Evolutionary conservation across 2,113 vertebrate species (phyloP), one percentile per base, ranked within the genome.

Genomic region (Ammodytes marinus): DNA sequence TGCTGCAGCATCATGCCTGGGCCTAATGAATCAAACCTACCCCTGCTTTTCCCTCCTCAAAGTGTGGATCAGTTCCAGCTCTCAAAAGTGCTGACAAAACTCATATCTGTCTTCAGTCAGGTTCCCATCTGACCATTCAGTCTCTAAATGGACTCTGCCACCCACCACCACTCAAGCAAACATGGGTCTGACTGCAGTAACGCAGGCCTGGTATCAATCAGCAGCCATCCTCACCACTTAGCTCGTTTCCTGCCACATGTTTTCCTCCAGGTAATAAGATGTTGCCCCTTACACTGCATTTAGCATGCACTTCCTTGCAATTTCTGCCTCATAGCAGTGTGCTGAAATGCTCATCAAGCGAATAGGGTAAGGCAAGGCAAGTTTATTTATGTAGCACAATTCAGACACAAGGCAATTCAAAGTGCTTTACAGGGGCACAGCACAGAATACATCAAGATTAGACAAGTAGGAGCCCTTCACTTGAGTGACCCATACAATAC

Each of bases 131-230:
- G 45, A 73, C 80, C 61, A 2, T 80, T 50, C 46, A 45, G 43
- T 17, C 55, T 74, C 77, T 82, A 84, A 88, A 86, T 88, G 82
- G 77, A 85, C 54, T 17, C 12, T 0, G 17, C 66, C 47, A 49
- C 65, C 66, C 47, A 49, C 65, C 83, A 80, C 69, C 74, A 55
- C 66, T 83, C 49, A 15, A 49, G 74, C 61, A 60, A 74, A 57
- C 77, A 79, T 40, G 61, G 71, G 54, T 39, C 43, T 40, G 45
- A 76, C 82, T 9, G 0, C 78, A 79, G 67, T 53, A 53, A 66
- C 46, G 60, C 52, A 14, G 69, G 14, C 71, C 49, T 7, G 14
- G 54, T 82, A 83, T 73, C 77, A 73, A 46, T 83, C 75, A 75
- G 65, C 60, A 57, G 65, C 78, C 72, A 47, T 54, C 66, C 42